Evolutionary conservation across 2,888 invertebrate genomes (phyloP).

Genomic region (Metalampra italica): DNA sequence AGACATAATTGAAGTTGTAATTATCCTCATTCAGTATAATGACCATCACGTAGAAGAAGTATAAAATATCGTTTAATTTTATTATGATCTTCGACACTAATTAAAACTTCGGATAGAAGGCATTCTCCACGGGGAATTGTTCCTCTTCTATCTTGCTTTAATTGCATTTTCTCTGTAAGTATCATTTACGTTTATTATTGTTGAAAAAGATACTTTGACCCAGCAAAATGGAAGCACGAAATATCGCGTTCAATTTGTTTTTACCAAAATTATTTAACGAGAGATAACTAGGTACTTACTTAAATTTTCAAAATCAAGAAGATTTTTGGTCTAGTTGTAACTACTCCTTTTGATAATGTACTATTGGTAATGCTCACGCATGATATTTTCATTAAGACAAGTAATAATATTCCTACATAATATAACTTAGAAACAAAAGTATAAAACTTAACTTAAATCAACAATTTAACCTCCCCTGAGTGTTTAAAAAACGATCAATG

Average conservation of each 20-base stretch:
- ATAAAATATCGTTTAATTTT: constrained; percentile 33
- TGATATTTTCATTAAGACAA: too few species aligned
- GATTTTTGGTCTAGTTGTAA: too few species aligned
- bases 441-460: too few species aligned
- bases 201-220: constrained; percentile 32
- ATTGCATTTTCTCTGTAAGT: constrained; percentile 32
- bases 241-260: neutral
- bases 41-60: constrained; percentile 19
- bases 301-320: too few species aligned
- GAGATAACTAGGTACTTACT: too few species aligned
- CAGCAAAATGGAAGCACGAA: neutral
- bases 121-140: constrained; percentile 41
- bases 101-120: constrained; percentile 51
- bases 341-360: too few species aligned
- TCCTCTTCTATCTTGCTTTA: constrained; percentile 41
- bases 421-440: too few species aligned
- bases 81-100: constrained; percentile 45
- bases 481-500: constrained; percentile 23
- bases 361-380: too few species aligned
- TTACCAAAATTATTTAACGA: neutral
- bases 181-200: constrained; percentile 58
- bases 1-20: neutral
- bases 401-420: too few species aligned
- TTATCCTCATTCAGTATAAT: constrained; percentile 1
- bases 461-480: neutral